Percentiles rank a stretch among this genome's conserved stretches.
Evolutionary conservation across 30 jellyfish, hydroid and myxozoan species (phyloP).

Genomic region (Rhopilema esculentum): DNA sequence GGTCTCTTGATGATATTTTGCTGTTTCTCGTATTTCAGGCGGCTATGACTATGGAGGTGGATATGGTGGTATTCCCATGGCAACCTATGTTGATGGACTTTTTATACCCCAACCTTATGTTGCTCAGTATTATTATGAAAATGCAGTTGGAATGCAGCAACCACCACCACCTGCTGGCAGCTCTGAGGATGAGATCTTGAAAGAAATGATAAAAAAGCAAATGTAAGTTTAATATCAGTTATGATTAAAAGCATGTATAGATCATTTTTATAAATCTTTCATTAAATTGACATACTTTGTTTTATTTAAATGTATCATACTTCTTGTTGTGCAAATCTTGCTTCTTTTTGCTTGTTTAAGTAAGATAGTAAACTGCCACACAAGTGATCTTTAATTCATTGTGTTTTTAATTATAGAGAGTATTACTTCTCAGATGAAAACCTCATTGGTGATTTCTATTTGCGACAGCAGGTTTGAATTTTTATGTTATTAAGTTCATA

Average conservation of each 20-base stretch:
- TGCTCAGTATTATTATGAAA: slow-evolving; percentile 65
- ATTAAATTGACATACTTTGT: no score
- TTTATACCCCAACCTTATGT: slow-evolving; percentile 87
- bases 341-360: no score
- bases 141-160: slow-evolving; percentile 40
- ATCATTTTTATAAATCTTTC: no score
- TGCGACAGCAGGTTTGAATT: slow-evolving; percentile 88
- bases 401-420: slow-evolving; percentile 63
- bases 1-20: neutral
- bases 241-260: neutral
- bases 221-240: slow-evolving; percentile 51
- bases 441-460: slow-evolving; percentile 92
- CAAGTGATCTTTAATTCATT: neutral
- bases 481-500: no score
- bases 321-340: no score
- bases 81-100: slow-evolving; percentile 87
- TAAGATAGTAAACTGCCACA: no score
- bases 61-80: slow-evolving; percentile 63
- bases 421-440: slow-evolving; percentile 94
- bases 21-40: slow-evolving; percentile 20
- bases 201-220: slow-evolving; percentile 83
- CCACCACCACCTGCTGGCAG: slow-evolving; percentile 34
- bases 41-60: slow-evolving; percentile 63
- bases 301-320: no score
- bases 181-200: slow-evolving; percentile 74